phyloP scores from a whole-genome alignment of 2,888 invertebrate species.

The Nemoura dubitans region DNA sequence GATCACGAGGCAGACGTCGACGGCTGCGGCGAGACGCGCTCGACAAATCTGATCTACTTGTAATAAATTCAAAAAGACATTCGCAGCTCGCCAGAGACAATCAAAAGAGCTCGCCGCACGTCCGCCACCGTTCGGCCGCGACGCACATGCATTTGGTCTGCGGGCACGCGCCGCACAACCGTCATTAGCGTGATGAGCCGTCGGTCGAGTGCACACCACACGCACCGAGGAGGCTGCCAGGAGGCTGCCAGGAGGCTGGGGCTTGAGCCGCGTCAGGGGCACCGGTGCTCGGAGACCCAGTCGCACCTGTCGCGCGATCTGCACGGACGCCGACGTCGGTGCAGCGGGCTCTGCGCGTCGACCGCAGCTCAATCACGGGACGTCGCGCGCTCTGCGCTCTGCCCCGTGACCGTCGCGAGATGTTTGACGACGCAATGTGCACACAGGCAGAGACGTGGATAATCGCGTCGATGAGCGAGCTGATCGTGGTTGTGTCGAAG shows the following conservation, averaged over 20 bases:
- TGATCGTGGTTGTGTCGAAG: background rate
- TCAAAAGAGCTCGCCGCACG: background rate
- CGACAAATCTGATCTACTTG: background rate
- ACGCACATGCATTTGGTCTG: background rate
- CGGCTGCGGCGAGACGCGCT: background rate
- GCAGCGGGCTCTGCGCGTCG: background rate
- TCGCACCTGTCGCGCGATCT: background rate
- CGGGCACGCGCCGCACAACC: background rate
- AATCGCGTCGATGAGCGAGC: background rate
- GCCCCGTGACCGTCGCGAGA: background rate
- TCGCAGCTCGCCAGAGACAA: too few relatives aligned
- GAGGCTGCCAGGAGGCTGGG: background rate
- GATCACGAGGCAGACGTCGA: background rate
- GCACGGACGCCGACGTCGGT: background rate
- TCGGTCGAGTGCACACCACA: background rate
- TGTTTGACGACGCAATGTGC: background rate
- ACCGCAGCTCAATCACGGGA: background rate
- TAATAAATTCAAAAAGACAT: background rate
- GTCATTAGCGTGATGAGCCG: background rate
- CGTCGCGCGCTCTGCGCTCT: background rate
- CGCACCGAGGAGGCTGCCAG: background rate
- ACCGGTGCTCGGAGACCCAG: too few relatives aligned
- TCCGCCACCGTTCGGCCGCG: background rate
- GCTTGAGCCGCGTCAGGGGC: too few relatives aligned
- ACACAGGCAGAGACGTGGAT: background rate